phyloP scores from a whole-genome alignment of 2,888 invertebrate species.

The Agelastica alni region DNA sequence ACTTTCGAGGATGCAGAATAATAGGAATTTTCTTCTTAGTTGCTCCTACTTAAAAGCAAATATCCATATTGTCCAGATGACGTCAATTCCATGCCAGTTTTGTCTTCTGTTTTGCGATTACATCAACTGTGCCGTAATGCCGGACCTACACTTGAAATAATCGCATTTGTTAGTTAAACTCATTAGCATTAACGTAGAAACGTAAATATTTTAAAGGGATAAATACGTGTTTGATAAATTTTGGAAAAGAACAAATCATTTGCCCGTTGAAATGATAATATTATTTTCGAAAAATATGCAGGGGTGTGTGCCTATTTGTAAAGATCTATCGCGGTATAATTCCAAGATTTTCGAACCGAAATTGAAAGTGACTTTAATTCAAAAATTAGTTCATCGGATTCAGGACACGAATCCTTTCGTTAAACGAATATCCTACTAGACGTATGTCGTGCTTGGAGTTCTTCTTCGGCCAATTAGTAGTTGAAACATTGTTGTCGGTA shows the following conservation, averaged over 20 bases:
- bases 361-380: slow-evolving; percentile 7
- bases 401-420: slow-evolving; percentile 6
- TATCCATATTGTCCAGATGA: slow-evolving; percentile 37
- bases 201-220: background rate
- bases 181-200: slow-evolving; percentile 7
- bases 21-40: slow-evolving; percentile 14
- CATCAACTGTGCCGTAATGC: slow-evolving; percentile 39
- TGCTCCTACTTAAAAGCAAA: slow-evolving; percentile 12
- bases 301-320: too few relatives aligned
- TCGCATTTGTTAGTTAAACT: slow-evolving; percentile 10
- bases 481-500: background rate
- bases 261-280: too few relatives aligned
- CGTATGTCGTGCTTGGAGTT: slow-evolving; percentile 7
- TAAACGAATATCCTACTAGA: slow-evolving; percentile 8
- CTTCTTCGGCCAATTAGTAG: slow-evolving; percentile 7
- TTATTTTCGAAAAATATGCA: too few relatives aligned
- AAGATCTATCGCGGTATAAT: background rate
- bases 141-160: slow-evolving; percentile 28
- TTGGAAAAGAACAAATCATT: too few relatives aligned
- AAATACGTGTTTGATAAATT: too few relatives aligned
- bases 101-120: slow-evolving; percentile 41
- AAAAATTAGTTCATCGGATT: slow-evolving; percentile 9
- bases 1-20: slow-evolving; percentile 11
- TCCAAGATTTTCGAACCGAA: background rate
- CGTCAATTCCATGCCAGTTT: slow-evolving; percentile 40